Base-by-base conservation (phyloP, 1,140 invertebrate species). In the Philotrypesis tridentata region DNA sequence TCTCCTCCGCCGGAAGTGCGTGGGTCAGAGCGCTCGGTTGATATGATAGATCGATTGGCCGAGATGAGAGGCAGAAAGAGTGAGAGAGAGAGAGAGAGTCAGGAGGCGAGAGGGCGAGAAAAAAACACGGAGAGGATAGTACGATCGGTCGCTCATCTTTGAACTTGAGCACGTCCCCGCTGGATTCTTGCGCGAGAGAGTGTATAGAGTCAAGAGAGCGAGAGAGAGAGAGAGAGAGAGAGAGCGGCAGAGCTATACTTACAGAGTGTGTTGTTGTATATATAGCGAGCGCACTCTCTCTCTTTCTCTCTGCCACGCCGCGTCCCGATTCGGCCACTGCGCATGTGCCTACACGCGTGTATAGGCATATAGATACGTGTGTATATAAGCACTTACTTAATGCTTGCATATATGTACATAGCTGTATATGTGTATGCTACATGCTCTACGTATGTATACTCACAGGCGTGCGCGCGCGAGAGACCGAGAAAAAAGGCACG, bases 281-380 rank as follows among this genome's bases (percentile, higher is more conserved):
- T n/a, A n/a, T n/a, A n/a, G n/a, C n/a, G 25, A 25, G 25, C 25
- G 27, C 67, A 14, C 67, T 70, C 67, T 29, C 21, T 33, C 27
- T 27, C 27, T 29, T 12, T 70, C 14, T 21, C 25, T 70, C 9
- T 79, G 76, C 76, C 67, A 77, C 65, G 76, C 43, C 17, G 63
- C 40, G 23, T 31, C 17, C 23, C 40, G 17, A 21, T 14, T 7
- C 40, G 4, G 27, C 27, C 12, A 68, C 14, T 70, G 76, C 76
- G 76, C 65, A 70, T 79, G 76, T 70, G 67, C 65, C 17, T 31
- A 4, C 31, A 9, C 31, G 12, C 31, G 17, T n/a, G 27, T 27
- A 11, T 27, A 63, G 1, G 60, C 9, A 63, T 31, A 67, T 23
- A 23, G 55, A 60, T 60, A 23, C n/a, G n/a, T n/a, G n/a, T n/a